Evolutionary conservation across 2,888 invertebrate species (phyloP), one percentile per base, ranked within the genome.

Genomic region (Cabera pusaria): DNA sequence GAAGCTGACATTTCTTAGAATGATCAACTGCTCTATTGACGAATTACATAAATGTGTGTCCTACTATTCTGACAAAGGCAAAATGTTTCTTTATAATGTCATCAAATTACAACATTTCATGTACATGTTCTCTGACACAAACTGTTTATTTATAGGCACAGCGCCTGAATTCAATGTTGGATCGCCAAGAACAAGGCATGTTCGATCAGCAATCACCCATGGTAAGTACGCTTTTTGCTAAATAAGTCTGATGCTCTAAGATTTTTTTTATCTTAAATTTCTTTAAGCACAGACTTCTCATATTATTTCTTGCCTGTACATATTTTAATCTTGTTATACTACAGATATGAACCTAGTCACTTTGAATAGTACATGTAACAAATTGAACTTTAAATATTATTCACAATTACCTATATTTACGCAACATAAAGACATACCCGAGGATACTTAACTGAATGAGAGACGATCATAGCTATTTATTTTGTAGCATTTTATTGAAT

Each of bases 161-260:
- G 59, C 89, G 92, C 41, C 65, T 92, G 20, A 92, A 91, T 62
- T 90, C 92, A 0, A 84, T 94, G 82, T 75, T 95, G 41, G 94
- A 94, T 59, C 93, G 93, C 56, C 93, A 93, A 71, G 94, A 94
- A 62, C 91, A 92, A 60, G 90, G 89, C 64, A 89, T 90, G 77
- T 86, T 85, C 48, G 89, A 88, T 46, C 79, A 84, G 47, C 84
- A 84, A 62, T 74, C 83, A 61, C 87, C 86, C 42, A 81, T 88
- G 88, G 88, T 88, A 59, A 86, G 88, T 86, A 47, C 47, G 27
- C 11, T 29, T 31, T 38, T 33, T 39, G 16, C 40, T 57, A 44
- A 21, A 32, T 37, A 33, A 49, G 42, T 24, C 44, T 46, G 38
- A n/a, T 25, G 49, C 44, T 42, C 22, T 28, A 24, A 21, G 43